Percentiles rank a stretch among this genome's conserved stretches.
Evolutionary conservation across 1,140 invertebrate species (phyloP).

Genomic region (Megathymus violae): DNA sequence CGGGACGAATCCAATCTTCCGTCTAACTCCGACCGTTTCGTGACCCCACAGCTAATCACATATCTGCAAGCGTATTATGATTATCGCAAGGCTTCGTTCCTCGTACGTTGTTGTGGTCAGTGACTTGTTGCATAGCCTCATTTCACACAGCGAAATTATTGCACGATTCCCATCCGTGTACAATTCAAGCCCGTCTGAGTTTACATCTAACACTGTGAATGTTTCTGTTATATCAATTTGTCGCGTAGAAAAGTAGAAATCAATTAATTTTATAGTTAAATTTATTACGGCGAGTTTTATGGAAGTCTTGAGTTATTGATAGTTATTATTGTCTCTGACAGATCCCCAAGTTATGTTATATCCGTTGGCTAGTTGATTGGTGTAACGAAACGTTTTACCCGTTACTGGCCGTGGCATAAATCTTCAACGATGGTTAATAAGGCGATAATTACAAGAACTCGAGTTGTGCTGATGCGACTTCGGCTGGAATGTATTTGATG

Average conservation of each 20-base stretch:
- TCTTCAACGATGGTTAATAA: constrained; percentile 61
- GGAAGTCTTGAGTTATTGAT: constrained; percentile 28
- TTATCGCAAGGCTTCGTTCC: constrained; percentile 73
- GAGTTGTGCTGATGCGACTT: constrained; percentile 47
- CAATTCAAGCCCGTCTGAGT: constrained; percentile 5
- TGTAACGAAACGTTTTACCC: constrained; percentile 55
- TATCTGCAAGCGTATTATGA: constrained; percentile 81
- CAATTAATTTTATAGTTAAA: constrained; percentile 33
- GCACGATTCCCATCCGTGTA: constrained; percentile 45
- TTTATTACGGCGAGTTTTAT: constrained; percentile 32
- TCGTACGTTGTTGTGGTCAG: constrained; percentile 72
- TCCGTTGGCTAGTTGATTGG: constrained; percentile 42
- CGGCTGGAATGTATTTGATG: constrained; percentile 52
- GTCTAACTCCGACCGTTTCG: constrained; percentile 75
- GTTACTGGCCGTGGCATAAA: constrained; percentile 60
- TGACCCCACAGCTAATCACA: constrained; percentile 79
- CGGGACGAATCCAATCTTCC: constrained; percentile 47
- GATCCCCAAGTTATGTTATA: constrained; percentile 40
- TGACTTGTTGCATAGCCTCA: constrained; percentile 57
- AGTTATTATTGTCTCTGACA: constrained; percentile 39
- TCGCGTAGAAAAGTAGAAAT: constrained; percentile 30
- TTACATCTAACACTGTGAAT: constrained; percentile 23
- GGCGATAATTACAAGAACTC: constrained; percentile 65
- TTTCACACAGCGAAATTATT: constrained; percentile 46
- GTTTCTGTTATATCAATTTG: constrained; percentile 31